phyloP scores from a whole-genome alignment of 2,888 invertebrate genomes.

The Pseudococcus longispinus region DNA sequence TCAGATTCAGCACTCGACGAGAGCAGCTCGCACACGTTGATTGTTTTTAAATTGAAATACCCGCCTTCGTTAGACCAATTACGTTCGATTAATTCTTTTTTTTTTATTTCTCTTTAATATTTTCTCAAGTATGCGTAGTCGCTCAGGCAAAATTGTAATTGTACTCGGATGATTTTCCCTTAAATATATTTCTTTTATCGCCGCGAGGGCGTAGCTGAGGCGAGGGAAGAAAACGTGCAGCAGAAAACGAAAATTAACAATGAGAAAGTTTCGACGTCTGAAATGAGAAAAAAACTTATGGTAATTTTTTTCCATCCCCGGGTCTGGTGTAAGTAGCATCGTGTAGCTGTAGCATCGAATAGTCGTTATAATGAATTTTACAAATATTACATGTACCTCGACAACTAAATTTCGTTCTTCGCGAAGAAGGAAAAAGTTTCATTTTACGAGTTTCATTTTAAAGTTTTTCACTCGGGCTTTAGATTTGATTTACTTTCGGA shows the following conservation, averaged over 20 bases:
- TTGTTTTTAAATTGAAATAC: neutral
- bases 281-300: constrained; percentile 22
- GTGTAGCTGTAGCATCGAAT: neutral
- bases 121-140: neutral
- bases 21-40: neutral
- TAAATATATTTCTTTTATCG: neutral
- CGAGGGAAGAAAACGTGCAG: neutral
- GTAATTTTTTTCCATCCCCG: neutral
- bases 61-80: neutral
- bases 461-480: neutral
- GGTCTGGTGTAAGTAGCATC: neutral
- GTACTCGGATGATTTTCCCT: neutral
- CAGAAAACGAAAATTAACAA: neutral
- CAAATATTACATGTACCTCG: constrained; percentile 15
- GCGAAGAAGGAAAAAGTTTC: neutral
- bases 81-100: neutral
- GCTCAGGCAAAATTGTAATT: neutral
- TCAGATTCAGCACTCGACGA: neutral
- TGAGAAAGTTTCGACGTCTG: neutral
- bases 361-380: constrained; percentile 10
- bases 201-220: neutral
- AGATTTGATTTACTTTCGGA: constrained; percentile 11
- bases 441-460: constrained; percentile 11
- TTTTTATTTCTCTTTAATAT: neutral
- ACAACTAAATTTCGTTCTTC: neutral